Conservation (phyloP, 2,888 invertebrate genomes). For the Ethmia dodecea region DNA sequence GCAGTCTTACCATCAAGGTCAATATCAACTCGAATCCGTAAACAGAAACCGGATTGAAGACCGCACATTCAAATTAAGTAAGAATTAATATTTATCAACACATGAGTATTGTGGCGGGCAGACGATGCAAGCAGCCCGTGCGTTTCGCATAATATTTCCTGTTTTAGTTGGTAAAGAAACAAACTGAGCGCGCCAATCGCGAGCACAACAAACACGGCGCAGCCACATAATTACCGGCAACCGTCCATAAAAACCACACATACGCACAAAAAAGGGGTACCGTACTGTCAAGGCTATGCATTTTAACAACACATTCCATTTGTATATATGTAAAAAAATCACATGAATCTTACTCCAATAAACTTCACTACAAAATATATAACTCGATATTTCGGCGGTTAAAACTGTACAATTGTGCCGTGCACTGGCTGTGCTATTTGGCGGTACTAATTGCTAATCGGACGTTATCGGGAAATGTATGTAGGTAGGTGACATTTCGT, state of each 20-base stretch:
- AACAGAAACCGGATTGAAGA: constrained; percentile 62
- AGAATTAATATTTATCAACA: constrained; percentile 40
- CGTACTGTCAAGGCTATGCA: constrained; percentile 49
- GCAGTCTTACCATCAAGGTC: constrained; percentile 59
- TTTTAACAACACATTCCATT: constrained; percentile 67
- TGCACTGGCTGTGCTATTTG: constrained; percentile 53
- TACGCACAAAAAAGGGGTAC: constrained; percentile 39
- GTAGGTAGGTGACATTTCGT: constrained; percentile 59
- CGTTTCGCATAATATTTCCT: constrained; percentile 41
- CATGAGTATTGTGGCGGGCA: constrained; percentile 30
- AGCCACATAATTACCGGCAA: constrained; percentile 40
- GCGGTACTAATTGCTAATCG: constrained; percentile 56
- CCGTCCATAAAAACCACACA: constrained; percentile 35
- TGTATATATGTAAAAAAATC: constrained; percentile 28
- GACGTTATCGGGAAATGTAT: constrained; percentile 54
- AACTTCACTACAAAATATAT: constrained; percentile 40
- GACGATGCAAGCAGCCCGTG: constrained; percentile 36
- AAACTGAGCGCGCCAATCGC: constrained; percentile 36
- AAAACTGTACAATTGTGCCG: constrained; percentile 28
- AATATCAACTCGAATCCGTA: constrained; percentile 48
- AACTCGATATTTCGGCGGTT: constrained; percentile 24
- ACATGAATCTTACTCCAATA: constrained; percentile 38
- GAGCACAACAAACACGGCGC: constrained; percentile 39
- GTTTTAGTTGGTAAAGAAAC: constrained; percentile 39
- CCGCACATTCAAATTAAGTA: constrained; percentile 54